Evolutionary conservation across 2,113 vertebrate species (phyloP).

Genomic region (Perca fluviatilis): DNA sequence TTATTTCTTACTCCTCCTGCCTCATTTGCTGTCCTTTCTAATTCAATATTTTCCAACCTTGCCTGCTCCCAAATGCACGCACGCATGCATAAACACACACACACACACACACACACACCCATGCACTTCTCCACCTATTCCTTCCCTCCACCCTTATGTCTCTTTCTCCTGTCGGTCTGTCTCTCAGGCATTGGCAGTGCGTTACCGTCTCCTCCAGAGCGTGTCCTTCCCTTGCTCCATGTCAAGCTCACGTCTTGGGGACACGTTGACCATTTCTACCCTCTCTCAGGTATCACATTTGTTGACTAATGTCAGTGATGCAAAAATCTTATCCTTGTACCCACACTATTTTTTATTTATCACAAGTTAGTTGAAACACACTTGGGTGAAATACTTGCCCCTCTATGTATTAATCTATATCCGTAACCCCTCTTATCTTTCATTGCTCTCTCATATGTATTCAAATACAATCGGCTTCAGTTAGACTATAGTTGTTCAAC

Average conservation of each 20-base stretch:
- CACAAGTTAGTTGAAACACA: slow-evolving; percentile 18
- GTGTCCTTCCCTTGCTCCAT: slow-evolving; percentile 72
- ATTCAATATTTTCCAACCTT: slow-evolving; percentile 74
- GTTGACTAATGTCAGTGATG: slow-evolving; percentile 45
- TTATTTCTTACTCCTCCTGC: slow-evolving; percentile 79
- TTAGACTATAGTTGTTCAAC: slow-evolving; percentile 38
- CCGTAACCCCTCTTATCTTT: slow-evolving; percentile 22
- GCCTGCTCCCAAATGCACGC: slow-evolving; percentile 58
- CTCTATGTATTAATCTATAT: slow-evolving; percentile 32
- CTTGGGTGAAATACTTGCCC: slow-evolving; percentile 9
- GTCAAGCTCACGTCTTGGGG: slow-evolving; percentile 65
- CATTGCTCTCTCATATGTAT: slow-evolving; percentile 20
- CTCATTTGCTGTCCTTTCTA: slow-evolving; percentile 78
- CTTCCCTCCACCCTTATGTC: slow-evolving; percentile 7
- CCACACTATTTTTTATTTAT: slow-evolving; percentile 32
- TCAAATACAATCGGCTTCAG: slow-evolving; percentile 15
- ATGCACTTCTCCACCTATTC: slow-evolving; percentile 6
- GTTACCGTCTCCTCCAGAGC: slow-evolving; percentile 73
- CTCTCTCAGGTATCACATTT: slow-evolving; percentile 71
- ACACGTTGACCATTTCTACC: slow-evolving; percentile 65
- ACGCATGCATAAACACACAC: neutral
- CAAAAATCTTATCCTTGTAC: slow-evolving; percentile 35
- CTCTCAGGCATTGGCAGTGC: slow-evolving; percentile 70
- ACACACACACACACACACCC: slow-evolving; percentile 35
- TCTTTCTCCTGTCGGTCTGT: slow-evolving; percentile 40